Conservation (phyloP, 1,140 invertebrate species). For the Drosophila pallidifrons region DNA sequence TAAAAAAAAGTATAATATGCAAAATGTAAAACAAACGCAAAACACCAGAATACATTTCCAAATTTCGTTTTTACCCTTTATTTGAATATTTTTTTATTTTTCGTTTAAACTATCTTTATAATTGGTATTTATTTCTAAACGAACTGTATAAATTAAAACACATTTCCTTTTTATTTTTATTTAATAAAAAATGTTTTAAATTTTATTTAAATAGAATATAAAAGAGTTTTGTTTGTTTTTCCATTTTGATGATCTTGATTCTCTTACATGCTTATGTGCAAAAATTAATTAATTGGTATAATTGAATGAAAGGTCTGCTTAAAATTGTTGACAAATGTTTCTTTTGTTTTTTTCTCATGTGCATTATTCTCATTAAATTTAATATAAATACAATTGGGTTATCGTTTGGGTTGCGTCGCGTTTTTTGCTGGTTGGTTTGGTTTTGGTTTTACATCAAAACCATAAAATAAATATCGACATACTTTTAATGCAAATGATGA, state of each 20-base stretch:
- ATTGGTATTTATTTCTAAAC: neutral
- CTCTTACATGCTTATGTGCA: slow-evolving; percentile 52
- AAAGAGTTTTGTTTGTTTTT: slow-evolving; percentile 47
- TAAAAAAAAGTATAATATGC: no score
- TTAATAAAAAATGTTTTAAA: slow-evolving; percentile 81
- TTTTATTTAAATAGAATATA: slow-evolving; percentile 83
- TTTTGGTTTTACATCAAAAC: neutral
- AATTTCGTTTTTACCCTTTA: no score
- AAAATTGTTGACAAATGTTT: slow-evolving; percentile 60
- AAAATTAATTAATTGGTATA: slow-evolving; percentile 41
- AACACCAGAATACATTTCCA: no score
- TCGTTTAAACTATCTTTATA: no score
- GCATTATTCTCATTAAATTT: slow-evolving; percentile 46
- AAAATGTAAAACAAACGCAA: no score
- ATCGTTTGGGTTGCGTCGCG: slow-evolving; percentile 34
- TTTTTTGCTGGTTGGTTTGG: slow-evolving; percentile 24
- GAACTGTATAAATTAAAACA: slow-evolving; percentile 44
- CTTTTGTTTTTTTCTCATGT: slow-evolving; percentile 29
- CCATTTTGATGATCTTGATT: slow-evolving; percentile 59
- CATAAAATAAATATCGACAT: slow-evolving; percentile 28
- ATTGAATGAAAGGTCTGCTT: slow-evolving; percentile 63
- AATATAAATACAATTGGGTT: slow-evolving; percentile 67
- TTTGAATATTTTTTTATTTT: no score
- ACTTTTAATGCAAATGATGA: slow-evolving; percentile 44
- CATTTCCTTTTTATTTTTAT: slow-evolving; percentile 71